Evolutionary conservation across 1,140 invertebrate species (phyloP).

Genomic region (Ptiloglossa arizonensis): DNA sequence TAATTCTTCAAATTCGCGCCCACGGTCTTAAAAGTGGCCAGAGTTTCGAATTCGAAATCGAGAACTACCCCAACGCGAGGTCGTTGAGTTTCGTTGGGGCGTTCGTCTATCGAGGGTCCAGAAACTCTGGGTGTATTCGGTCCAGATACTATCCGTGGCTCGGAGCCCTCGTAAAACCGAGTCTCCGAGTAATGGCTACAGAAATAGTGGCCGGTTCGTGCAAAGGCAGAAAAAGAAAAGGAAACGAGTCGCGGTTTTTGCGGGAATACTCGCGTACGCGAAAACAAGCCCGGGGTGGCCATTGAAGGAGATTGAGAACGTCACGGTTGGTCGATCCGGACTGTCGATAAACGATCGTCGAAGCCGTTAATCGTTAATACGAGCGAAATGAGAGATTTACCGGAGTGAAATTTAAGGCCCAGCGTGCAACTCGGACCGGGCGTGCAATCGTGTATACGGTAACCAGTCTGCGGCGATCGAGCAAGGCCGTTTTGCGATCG

Average conservation of each 20-base stretch:
- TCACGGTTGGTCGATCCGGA: slow-evolving; percentile 13
- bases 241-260: not conserved
- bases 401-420: slow-evolving; percentile 49
- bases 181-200: not conserved
- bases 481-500: slow-evolving; percentile 66
- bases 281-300: slow-evolving; percentile 3
- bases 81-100: too few species aligned
- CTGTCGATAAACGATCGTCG: slow-evolving; percentile 23
- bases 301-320: slow-evolving; percentile 26
- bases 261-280: not conserved
- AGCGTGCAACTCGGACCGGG: not conserved
- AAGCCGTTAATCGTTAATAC: slow-evolving; percentile 46
- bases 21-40: too few species aligned
- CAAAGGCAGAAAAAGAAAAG: not conserved
- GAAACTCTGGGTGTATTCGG: too few species aligned
- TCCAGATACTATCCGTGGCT: not conserved
- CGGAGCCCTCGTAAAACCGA: not conserved
- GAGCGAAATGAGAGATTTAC: slow-evolving; percentile 47
- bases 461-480: slow-evolving; percentile 47
- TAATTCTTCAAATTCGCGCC: too few species aligned
- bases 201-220: not conserved
- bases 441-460: slow-evolving; percentile 32
- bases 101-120: too few species aligned
- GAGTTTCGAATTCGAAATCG: too few species aligned
- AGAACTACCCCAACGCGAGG: too few species aligned